Conservation (phyloP, 2,888 invertebrate species). For the Drosophila phalerata region DNA sequence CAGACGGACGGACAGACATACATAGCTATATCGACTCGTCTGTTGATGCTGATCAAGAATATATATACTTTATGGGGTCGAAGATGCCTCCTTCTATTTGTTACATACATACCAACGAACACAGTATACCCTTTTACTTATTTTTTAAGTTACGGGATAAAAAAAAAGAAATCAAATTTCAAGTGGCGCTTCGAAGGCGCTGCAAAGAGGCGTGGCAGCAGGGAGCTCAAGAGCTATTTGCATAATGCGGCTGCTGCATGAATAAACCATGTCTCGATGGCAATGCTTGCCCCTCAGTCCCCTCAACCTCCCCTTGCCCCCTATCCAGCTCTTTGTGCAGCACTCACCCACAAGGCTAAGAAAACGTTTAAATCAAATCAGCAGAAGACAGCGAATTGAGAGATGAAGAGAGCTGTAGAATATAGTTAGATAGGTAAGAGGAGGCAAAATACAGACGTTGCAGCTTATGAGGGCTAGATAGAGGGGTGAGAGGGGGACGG, state of each 20-base stretch:
- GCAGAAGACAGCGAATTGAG: conserved; percentile 31
- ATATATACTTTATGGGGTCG: too few relatives aligned
- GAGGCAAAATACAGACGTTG: conserved; percentile 21
- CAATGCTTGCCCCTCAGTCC: conserved; percentile 23
- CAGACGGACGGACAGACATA: too few relatives aligned
- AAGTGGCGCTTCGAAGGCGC: conserved; percentile 62
- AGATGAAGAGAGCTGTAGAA: conserved; percentile 1
- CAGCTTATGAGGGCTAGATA: conserved; percentile 56
- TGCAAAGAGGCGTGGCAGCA: conserved; percentile 49
- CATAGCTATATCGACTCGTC: too few relatives aligned
- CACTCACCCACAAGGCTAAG: conserved; percentile 35
- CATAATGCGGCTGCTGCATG: conserved; percentile 80
- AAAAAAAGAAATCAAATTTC: conserved; percentile 74
- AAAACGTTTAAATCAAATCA: conserved; percentile 79
- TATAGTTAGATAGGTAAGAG: background rate
- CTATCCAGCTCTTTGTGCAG: conserved; percentile 6
- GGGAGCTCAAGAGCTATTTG: conserved; percentile 67
- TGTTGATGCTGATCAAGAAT: too few relatives aligned
- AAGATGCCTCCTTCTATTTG: too few relatives aligned
- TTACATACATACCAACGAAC: too few relatives aligned
- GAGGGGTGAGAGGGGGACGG: conserved; percentile 7
- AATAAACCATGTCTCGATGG: conserved; percentile 75
- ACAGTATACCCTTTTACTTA: too few relatives aligned
- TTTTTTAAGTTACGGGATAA: too few relatives aligned
- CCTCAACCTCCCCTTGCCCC: background rate